Percentiles rank a stretch among this genome's conserved stretches.
Evolutionary conservation across 2,797 vertebrate species (phyloP).

Genomic region (Syndactyla subalaris): DNA sequence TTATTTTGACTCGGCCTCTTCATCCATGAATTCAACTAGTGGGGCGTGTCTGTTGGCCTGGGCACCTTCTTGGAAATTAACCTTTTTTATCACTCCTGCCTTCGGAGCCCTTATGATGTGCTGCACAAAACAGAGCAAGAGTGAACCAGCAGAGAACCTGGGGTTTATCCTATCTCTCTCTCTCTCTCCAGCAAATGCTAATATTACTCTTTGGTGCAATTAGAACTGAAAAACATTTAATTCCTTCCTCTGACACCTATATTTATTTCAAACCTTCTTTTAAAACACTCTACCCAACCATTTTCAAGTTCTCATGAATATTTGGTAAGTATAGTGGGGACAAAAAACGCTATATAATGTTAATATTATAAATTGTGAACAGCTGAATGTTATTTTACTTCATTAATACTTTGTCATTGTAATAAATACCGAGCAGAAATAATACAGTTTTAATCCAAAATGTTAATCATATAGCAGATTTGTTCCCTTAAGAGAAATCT

Average conservation of each 20-base stretch:
- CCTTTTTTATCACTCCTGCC: slow-evolving; percentile 88
- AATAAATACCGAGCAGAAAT: background rate
- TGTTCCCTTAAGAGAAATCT: background rate
- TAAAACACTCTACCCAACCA: background rate
- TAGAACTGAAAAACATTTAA: background rate
- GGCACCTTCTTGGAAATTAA: slow-evolving; percentile 90
- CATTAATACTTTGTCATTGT: background rate
- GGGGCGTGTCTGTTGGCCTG: slow-evolving; percentile 89
- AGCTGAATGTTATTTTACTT: background rate
- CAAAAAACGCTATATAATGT: background rate
- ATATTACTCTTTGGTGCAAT: background rate
- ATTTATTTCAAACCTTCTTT: background rate
- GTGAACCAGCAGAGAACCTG: background rate
- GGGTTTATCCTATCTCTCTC: no score
- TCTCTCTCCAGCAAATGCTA: background rate
- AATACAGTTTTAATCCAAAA: background rate
- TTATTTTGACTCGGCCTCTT: slow-evolving; percentile 69
- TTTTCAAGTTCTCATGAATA: background rate
- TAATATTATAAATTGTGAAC: background rate
- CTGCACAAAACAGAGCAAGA: slow-evolving; percentile 72
- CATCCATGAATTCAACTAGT: slow-evolving; percentile 87
- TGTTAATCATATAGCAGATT: background rate
- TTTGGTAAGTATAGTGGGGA: background rate
- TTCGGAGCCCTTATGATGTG: slow-evolving; percentile 92
- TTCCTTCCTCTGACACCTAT: background rate